Percentiles rank a stretch among this genome's conserved stretches.
Evolutionary conservation across 2,113 vertebrate species (phyloP).

Genomic region (Gasterosteus nipponicus): DNA sequence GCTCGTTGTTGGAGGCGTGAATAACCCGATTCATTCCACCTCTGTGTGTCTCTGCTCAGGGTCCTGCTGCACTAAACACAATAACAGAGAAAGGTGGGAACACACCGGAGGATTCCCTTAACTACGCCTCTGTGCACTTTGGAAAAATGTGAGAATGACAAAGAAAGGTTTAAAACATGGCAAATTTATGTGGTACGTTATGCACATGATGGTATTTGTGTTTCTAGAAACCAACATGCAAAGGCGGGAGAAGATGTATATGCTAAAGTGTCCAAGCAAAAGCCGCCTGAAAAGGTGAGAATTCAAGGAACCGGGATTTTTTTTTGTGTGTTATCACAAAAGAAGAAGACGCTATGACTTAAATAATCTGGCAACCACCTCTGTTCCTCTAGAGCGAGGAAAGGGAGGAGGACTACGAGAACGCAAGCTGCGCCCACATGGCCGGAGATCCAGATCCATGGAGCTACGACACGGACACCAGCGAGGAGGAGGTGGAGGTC

Average conservation of each 20-base stretch:
- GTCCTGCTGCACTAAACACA: slow-evolving; percentile 17
- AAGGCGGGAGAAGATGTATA: slow-evolving; percentile 33
- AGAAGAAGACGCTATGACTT: background rate
- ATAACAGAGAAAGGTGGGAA: slow-evolving; percentile 10
- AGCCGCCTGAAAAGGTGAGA: slow-evolving; percentile 44
- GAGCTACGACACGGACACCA: slow-evolving; percentile 53
- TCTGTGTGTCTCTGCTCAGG: slow-evolving; percentile 37
- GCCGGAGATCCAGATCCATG: background rate
- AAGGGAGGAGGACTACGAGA: slow-evolving; percentile 66
- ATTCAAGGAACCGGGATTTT: background rate
- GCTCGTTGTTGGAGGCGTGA: slow-evolving; percentile 23
- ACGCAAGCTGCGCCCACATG: slow-evolving; percentile 9
- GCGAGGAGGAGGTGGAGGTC: slow-evolving; percentile 66
- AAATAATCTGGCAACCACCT: background rate
- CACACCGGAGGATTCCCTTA: slow-evolving; percentile 28
- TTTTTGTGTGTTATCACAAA: background rate
- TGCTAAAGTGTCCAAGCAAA: slow-evolving; percentile 32
- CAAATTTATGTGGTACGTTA: background rate
- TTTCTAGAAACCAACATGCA: slow-evolving; percentile 12
- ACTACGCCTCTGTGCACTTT: slow-evolving; percentile 63
- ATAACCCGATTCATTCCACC: slow-evolving; percentile 29
- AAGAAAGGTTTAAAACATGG: background rate
- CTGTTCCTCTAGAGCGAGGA: slow-evolving; percentile 26
- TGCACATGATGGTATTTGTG: background rate
- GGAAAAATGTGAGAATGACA: slow-evolving; percentile 39